These are phyloP conservation scores for Myxocyprinus asiaticus DNA, from an alignment of 2,113 vertebrate genomes.

Conservation along the genomic window DNA sequence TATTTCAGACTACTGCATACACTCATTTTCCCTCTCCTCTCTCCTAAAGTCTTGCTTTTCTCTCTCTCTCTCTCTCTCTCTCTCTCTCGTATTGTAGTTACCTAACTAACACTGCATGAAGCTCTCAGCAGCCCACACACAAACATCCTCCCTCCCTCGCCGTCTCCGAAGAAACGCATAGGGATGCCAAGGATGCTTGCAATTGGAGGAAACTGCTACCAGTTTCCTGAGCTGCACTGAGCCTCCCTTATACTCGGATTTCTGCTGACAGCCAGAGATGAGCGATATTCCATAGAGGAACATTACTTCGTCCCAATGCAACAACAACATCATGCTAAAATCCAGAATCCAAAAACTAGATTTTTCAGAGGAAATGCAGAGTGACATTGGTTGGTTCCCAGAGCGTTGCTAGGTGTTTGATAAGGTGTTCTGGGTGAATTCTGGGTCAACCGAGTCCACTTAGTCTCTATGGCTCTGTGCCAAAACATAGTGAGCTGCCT, in stretches of 20 bases:
- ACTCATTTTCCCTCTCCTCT: conserved; percentile 14
- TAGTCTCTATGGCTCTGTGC: no score
- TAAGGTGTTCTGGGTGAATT: no score
- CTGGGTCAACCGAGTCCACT: no score
- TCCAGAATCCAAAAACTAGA: no score
- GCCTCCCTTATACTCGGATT: conserved; percentile 20
- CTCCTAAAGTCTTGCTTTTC: conserved; percentile 10
- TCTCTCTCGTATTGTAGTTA: conserved; percentile 54
- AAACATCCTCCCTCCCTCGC: conserved; percentile 53
- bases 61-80: conserved; percentile 36
- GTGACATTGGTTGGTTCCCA: no score
- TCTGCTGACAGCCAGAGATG: conserved; percentile 25
- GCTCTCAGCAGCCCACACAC: conserved; percentile 61
- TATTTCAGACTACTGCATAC: conserved; percentile 13
- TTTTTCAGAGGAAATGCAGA: no score
- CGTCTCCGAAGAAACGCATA: conserved; percentile 44
- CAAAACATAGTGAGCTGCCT: no score
- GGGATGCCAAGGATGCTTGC: conserved; percentile 32
- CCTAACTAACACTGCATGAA: conserved; percentile 61
- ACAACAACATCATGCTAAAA: neutral
- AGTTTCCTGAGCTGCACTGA: conserved; percentile 36
- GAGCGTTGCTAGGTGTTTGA: no score
- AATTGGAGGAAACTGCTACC: conserved; percentile 55
- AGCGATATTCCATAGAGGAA: neutral
- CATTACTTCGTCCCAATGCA: neutral